Percentiles rank a stretch among this genome's conserved stretches.
These are phyloP conservation scores for Sterna hirundo DNA, from an alignment of 2,113 vertebrate species.

Conservation along the genomic window DNA sequence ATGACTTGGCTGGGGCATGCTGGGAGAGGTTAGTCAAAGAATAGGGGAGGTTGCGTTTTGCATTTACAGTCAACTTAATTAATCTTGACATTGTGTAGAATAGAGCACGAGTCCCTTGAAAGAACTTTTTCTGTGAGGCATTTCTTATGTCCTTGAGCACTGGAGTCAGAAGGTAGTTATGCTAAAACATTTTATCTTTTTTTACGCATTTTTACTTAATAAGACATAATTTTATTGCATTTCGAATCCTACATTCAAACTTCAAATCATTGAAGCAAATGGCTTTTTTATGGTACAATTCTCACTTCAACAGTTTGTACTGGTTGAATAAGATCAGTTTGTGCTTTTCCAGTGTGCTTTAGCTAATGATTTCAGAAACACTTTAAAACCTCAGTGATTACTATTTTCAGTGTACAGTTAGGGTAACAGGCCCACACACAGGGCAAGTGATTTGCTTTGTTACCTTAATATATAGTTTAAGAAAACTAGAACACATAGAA, in stretches of 20 bases:
- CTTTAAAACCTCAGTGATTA: background rate
- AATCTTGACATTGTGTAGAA: conserved; percentile 3
- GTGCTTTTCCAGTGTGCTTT: background rate
- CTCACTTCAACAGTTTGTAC: background rate
- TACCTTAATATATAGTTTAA: background rate
- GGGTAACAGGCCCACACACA: background rate
- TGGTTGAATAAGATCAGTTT: background rate
- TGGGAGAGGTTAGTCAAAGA: conserved; percentile 50
- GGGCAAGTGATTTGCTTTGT: background rate
- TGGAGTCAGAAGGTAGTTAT: background rate
- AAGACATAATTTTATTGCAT: background rate
- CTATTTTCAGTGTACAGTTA: background rate
- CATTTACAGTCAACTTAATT: conserved; percentile 34
- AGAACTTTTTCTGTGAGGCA: conserved; percentile 22
- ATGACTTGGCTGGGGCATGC: conserved; percentile 23
- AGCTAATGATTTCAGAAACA: background rate
- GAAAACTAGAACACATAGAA: background rate
- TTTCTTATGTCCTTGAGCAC: conserved; percentile 27
- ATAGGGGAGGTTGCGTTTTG: conserved; percentile 1
- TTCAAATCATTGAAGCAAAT: background rate
- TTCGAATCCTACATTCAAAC: background rate
- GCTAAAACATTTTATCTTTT: background rate
- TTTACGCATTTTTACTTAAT: background rate
- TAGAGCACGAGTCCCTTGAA: background rate
- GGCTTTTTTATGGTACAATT: background rate